Evolutionary conservation across 1,140 invertebrate genomes (phyloP).

Genomic region (Drosophila serrata): DNA sequence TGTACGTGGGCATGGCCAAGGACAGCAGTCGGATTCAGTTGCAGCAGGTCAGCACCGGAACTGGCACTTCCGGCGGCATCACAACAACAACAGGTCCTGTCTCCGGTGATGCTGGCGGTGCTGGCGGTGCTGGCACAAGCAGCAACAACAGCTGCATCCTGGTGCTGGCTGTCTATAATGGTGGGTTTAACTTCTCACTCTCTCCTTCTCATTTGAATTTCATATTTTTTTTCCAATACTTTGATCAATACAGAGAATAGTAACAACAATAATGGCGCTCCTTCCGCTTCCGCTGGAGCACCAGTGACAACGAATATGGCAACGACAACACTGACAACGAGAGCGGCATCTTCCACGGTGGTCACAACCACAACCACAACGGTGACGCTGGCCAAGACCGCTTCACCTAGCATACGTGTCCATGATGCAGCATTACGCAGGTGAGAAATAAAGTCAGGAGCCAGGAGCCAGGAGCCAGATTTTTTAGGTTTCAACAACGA

Average conservation of each 20-base stretch:
- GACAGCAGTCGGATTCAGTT: constrained; percentile 23
- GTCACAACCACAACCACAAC: constrained; percentile 44
- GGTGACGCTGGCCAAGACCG: constrained; percentile 49
- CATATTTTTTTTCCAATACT: not conserved
- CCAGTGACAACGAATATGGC: constrained; percentile 20
- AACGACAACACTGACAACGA: constrained; percentile 46
- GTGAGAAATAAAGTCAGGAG: constrained; percentile 44
- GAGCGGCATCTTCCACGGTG: constrained; percentile 11
- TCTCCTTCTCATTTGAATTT: not conserved
- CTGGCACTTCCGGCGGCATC: constrained; percentile 9
- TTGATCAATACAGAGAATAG: constrained; percentile 40
- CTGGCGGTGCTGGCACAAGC: constrained; percentile 8
- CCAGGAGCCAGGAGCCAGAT: constrained; percentile 58
- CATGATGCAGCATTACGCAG: constrained; percentile 74
- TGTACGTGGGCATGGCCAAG: constrained; percentile 88
- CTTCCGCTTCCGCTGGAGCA: constrained; percentile 1
- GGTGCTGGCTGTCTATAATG: constrained; percentile 55
- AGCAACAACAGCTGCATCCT: constrained; percentile 57
- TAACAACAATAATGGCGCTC: constrained; percentile 58
- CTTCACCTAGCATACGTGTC: constrained; percentile 69
- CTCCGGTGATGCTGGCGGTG: not conserved
- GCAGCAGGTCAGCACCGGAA: constrained; percentile 8
- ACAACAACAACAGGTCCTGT: constrained; percentile 3
- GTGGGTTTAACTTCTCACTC: constrained; percentile 20
- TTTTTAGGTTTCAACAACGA: no score